Percentiles rank a stretch among this genome's conserved stretches.
Evolutionary conservation across 2,888 invertebrate genomes (phyloP).

Genomic region (Idaea dimidiata): DNA sequence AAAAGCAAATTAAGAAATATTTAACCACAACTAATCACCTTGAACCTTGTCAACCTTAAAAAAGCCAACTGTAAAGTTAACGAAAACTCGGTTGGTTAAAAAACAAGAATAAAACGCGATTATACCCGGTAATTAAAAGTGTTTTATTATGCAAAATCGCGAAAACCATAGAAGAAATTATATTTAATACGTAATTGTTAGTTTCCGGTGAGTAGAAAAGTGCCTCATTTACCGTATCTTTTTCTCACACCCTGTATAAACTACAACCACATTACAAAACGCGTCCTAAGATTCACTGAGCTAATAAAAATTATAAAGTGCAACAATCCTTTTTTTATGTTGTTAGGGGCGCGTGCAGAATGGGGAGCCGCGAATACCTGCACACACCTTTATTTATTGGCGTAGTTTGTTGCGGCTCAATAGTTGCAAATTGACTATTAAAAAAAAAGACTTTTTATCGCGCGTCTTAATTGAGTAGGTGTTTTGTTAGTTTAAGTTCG

Average conservation of each 20-base stretch:
- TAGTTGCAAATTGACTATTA: constrained; percentile 50
- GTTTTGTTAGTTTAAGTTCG: background rate
- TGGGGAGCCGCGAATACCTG: constrained; percentile 62
- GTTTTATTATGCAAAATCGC: too few relatives aligned
- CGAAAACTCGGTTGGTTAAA: too few relatives aligned
- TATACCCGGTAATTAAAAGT: too few relatives aligned
- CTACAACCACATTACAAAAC: constrained; percentile 40
- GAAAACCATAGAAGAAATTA: too few relatives aligned
- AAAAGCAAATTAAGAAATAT: too few relatives aligned
- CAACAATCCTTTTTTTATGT: constrained; percentile 68
- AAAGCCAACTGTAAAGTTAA: too few relatives aligned
- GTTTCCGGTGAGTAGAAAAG: too few relatives aligned
- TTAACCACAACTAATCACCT: too few relatives aligned
- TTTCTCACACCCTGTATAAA: constrained; percentile 35
- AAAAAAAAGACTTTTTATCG: background rate
- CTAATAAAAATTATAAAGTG: constrained; percentile 73
- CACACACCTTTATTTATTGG: constrained; percentile 61
- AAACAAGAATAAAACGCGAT: too few relatives aligned
- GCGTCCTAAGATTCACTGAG: constrained; percentile 41
- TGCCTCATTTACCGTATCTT: too few relatives aligned
- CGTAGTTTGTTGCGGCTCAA: constrained; percentile 56
- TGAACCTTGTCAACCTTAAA: too few relatives aligned
- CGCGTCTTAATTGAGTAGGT: background rate
- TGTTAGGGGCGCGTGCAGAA: constrained; percentile 62
- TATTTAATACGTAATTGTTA: too few relatives aligned